A percentile compares a stretch with the other conserved stretches of the same genome.
These are phyloP conservation scores for Cromileptes altivelis DNA, from an alignment of 2,113 vertebrate species.

Conservation along the genomic window DNA sequence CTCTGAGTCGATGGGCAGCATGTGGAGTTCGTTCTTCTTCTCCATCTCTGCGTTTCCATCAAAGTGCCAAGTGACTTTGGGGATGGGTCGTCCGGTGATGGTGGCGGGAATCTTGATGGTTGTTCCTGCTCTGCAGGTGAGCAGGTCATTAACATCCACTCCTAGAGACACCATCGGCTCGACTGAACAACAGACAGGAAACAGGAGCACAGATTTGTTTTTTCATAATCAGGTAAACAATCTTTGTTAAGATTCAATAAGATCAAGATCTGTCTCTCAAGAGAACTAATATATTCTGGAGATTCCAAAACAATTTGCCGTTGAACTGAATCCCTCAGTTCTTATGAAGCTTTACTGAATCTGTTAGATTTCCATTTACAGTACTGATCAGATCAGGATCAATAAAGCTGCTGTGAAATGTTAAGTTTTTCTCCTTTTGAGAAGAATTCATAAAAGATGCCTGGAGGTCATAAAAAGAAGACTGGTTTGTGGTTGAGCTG, in stretches of 20 bases:
- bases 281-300: too few species aligned
- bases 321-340: too few species aligned
- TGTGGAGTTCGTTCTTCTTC: conserved; percentile 93
- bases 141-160: conserved; percentile 88
- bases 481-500: too few species aligned
- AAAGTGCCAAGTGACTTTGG: conserved; percentile 95
- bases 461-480: not conserved
- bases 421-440: not conserved
- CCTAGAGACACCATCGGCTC: conserved; percentile 91
- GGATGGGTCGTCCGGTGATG: conserved; percentile 91
- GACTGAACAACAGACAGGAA: conserved; percentile 82
- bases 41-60: conserved; percentile 92
- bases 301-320: too few species aligned
- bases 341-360: too few species aligned
- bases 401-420: too few species aligned
- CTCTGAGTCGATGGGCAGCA: conserved; percentile 92
- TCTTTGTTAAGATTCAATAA: not conserved
- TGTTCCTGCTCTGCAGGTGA: conserved; percentile 90
- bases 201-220: not conserved
- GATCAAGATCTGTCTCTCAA: too few species aligned
- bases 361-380: too few species aligned
- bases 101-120: conserved; percentile 90
- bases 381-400: too few species aligned
- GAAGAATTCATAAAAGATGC: not conserved
- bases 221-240: not conserved